Evolutionary conservation across 2,888 invertebrate genomes (phyloP).

Genomic region (Disparrhopalites patrizii): DNA sequence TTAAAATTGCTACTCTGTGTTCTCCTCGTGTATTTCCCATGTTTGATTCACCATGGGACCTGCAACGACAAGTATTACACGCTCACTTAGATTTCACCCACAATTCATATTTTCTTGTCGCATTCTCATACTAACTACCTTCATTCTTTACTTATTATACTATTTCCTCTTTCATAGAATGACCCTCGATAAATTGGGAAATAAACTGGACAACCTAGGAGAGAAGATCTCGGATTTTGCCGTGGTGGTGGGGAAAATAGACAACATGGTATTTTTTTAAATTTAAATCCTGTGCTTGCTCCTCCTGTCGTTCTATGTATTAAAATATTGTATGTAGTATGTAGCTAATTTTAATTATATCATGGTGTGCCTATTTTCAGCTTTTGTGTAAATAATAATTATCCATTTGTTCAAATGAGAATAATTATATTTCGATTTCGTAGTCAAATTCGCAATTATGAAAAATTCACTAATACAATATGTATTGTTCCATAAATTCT

Average conservation of each 20-base stretch:
- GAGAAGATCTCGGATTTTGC: conserved; percentile 11
- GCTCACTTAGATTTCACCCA: not conserved
- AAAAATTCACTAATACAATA: too few species aligned
- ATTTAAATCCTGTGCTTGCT: too few species aligned
- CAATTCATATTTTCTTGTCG: conserved; percentile 1
- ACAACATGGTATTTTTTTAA: not conserved
- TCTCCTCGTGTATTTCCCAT: not conserved
- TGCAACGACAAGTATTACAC: not conserved
- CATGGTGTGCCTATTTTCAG: too few species aligned
- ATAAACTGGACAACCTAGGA: conserved; percentile 14
- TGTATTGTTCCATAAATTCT: too few species aligned
- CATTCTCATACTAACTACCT: not conserved
- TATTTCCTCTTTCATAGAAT: conserved; percentile 10
- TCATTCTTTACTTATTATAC: not conserved
- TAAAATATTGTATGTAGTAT: too few species aligned
- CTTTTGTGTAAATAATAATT: too few species aligned
- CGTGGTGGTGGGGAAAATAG: conserved; percentile 11
- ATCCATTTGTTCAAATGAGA: too few species aligned
- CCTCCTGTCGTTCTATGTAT: too few species aligned
- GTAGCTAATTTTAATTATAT: too few species aligned
- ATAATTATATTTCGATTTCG: too few species aligned
- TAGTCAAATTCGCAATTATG: not conserved
- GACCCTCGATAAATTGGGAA: conserved; percentile 18
- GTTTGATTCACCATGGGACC: conserved; percentile 5
- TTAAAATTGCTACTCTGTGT: not conserved